Evolutionary conservation across 2,888 invertebrate genomes (phyloP), one percentile per base, ranked within the genome.

Genomic region (Eupithecia vulgata): DNA sequence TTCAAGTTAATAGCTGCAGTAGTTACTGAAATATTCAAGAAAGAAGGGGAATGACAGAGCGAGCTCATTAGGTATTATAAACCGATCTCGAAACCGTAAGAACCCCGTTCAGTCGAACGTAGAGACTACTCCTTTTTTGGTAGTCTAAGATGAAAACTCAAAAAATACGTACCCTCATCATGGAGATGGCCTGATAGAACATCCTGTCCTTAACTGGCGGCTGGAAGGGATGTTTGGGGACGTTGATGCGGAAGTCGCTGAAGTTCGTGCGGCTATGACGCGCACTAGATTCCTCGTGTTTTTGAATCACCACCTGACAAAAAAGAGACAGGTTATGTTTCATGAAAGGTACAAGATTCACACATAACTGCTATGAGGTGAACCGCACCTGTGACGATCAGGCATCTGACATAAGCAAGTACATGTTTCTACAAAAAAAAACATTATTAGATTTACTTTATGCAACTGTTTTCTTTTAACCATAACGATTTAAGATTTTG

Each of bases 101-200:
- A n/a, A n/a, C n/a, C n/a, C n/a, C n/a, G n/a, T n/a, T n/a, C n/a
- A n/a, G n/a, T n/a, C n/a, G n/a, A n/a, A n/a, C n/a, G n/a, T n/a
- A n/a, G n/a, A n/a, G n/a, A n/a, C n/a, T n/a, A n/a, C n/a, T n/a
- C n/a, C n/a, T n/a, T n/a, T n/a, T n/a, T n/a, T n/a, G n/a, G n/a
- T n/a, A n/a, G n/a, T n/a, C n/a, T n/a, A n/a, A n/a, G n/a, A n/a
- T n/a, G n/a, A n/a, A n/a, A n/a, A n/a, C 15, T 59, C 6, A 30
- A 59, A 61, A 61, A 1, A 62, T 21, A 73, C 71, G 6, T 71
- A 97, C 97, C 95, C 98, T 98, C 98, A 99, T 99, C 90, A 99
- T 97, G 17, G 98, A 98, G 80, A 99, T 98, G 40, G 99, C 97
- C 91, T 98, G 97, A 92, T 98, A 99, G 85, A 97, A 96, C 96